phyloP scores from a whole-genome alignment of 2,113 vertebrate species.

The Arizona elegans region DNA sequence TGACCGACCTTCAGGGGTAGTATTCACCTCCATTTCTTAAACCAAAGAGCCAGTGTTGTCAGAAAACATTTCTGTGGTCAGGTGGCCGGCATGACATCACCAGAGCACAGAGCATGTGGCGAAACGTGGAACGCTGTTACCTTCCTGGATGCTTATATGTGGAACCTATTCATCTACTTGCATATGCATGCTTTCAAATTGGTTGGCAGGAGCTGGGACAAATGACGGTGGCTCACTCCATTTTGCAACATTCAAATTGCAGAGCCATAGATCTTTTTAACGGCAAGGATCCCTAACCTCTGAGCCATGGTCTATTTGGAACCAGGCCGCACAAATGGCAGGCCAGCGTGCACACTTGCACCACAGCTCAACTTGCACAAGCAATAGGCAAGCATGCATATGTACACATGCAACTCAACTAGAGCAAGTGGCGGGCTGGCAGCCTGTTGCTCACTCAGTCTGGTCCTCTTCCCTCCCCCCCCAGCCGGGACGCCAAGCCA shows the following conservation, averaged over 20 bases:
- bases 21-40: neutral
- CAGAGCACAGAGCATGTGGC: neutral
- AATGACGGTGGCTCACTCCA: neutral
- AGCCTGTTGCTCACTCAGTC: neutral
- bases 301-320: neutral
- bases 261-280: neutral
- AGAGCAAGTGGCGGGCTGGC: too few species aligned
- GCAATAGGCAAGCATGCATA: neutral
- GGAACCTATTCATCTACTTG: neutral
- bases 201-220: neutral
- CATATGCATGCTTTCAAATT: neutral
- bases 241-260: neutral
- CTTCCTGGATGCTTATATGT: neutral
- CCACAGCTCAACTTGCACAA: neutral
- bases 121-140: neutral
- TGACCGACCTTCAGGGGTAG: neutral
- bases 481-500: neutral
- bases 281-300: neutral
- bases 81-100: neutral
- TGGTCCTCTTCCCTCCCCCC: neutral
- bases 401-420: neutral
- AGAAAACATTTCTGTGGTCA: neutral
- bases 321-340: neutral
- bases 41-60: neutral
- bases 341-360: rapidly evolving